These are phyloP conservation scores for Sebastes matsubarae DNA, from an alignment of 2,797 vertebrate species.

Conservation along the genomic window DNA sequence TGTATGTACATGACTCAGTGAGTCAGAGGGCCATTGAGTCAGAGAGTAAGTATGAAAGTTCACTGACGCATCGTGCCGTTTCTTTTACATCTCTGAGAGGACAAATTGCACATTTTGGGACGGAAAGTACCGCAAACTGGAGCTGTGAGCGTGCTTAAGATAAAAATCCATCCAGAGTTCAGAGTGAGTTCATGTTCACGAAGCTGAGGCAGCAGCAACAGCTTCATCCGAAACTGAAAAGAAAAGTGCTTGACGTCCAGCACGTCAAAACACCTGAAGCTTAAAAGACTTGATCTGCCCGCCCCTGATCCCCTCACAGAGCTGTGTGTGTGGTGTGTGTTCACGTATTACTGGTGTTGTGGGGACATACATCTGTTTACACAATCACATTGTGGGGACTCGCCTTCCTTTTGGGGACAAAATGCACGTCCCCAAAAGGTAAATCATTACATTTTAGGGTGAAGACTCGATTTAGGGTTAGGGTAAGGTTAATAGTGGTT, in stretches of 20 bases:
- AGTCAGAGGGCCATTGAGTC: slow-evolving; percentile 70
- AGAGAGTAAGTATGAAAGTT: slow-evolving; percentile 54
- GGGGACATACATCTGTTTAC: no score
- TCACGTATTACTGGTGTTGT: no score
- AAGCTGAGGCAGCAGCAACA: background rate
- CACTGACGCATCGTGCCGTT: slow-evolving; percentile 28
- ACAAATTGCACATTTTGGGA: background rate
- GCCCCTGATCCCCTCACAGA: slow-evolving; percentile 27
- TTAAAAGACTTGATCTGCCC: slow-evolving; percentile 32
- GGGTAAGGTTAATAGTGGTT: no score
- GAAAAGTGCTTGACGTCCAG: slow-evolving; percentile 6
- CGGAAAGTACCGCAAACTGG: background rate
- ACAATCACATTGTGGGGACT: no score
- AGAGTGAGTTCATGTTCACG: background rate
- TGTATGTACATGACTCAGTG: slow-evolving; percentile 43
- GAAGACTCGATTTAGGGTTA: no score
- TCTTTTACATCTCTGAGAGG: slow-evolving; percentile 8
- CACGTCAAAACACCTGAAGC: slow-evolving; percentile 50
- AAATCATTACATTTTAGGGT: no score
- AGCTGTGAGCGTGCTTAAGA: background rate
- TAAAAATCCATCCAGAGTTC: background rate
- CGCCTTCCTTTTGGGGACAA: no score
- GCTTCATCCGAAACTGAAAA: slow-evolving; percentile 6
- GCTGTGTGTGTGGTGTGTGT: background rate
- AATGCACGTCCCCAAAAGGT: no score